Evolutionary conservation across 1,140 invertebrate species (phyloP), one percentile per base, ranked within the genome.

Genomic region (Spodoptera frugiperda): DNA sequence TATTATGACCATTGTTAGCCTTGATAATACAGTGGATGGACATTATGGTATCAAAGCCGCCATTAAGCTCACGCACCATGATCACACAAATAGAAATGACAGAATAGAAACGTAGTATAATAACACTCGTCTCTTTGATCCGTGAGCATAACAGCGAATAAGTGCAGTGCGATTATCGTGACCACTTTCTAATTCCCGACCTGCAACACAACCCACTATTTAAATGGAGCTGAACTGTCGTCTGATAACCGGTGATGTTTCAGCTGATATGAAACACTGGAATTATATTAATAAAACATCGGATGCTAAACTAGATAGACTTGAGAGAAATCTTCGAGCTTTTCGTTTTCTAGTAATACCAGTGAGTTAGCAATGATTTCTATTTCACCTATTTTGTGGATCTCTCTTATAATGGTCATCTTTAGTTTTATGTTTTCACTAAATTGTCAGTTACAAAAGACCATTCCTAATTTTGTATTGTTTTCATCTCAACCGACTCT

Each of bases 221-320:
- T 72, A 72, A 72, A 72, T 72, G 33, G 68, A 72, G 68, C 68
- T 57, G 68, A 72, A 72, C 68, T 72, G 53, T 72, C 68, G 53
- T n/a, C 53, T 72, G 53, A 39, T 33, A 33, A 30, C 10, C 39
- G 14, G 46, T n/a, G 49, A 57, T 71, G 51, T 71, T 68, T 51
- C 65, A 68, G 33, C 33, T 39, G 65, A 46, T 53, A 68, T 30
- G 21, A 30, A 53, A 68, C n/a, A 51, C 8, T 15, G 57, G 33
- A 61, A 61, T 61, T 61, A 39, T 61, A 61, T 19, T 61, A 61
- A 15, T 19, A 39, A 61, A 12, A 61, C 39, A 44, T 39, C 57
- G 30, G 57, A 61, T 44, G 33, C 15, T 39, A 17, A 39, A 61
- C 57, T 61, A 39, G 15, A 4, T 44, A 44, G 33, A 39, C 17